These are phyloP conservation scores for Balaenoptera acutorostrata DNA, from an alignment of 2,113 vertebrate genomes.

Conservation along the genomic window DNA sequence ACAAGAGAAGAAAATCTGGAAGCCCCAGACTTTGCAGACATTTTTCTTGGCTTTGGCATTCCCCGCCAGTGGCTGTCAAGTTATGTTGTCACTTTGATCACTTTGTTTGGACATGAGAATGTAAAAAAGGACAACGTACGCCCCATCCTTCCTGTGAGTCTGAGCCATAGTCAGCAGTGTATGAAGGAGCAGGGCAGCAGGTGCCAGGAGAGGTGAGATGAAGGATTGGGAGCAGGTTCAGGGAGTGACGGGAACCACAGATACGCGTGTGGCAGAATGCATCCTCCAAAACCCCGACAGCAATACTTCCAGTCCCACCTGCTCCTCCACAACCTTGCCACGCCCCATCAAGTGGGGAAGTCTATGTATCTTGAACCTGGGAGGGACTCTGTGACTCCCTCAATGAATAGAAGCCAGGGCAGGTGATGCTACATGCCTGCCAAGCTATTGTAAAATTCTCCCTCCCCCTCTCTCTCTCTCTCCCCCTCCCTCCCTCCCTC, in stretches of 20 bases:
- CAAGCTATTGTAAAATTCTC: too few relatives aligned
- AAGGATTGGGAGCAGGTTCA: fast-evolving
- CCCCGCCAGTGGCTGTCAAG: background rate
- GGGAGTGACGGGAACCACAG: background rate
- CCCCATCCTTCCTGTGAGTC: background rate
- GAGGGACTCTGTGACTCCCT: background rate
- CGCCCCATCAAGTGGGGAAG: too few relatives aligned
- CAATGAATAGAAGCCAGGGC: background rate
- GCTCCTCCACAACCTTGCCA: background rate
- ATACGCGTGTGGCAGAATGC: fast-evolving
- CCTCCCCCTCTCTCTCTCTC: background rate
- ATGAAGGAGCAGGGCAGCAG: fast-evolving
- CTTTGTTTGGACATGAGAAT: background rate
- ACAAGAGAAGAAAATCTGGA: background rate
- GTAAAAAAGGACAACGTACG: background rate
- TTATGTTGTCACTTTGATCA: background rate
- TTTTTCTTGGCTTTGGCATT: background rate
- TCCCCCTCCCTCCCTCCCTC: background rate
- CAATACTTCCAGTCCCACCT: fast-evolving
- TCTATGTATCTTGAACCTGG: background rate
- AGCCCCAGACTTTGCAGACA: background rate
- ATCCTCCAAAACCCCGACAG: background rate
- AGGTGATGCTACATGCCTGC: background rate
- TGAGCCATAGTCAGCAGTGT: background rate
- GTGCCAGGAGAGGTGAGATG: fast-evolving